Base-by-base conservation (phyloP, 2,113 vertebrate species). In the Chamaetylas fuelleborni region DNA sequence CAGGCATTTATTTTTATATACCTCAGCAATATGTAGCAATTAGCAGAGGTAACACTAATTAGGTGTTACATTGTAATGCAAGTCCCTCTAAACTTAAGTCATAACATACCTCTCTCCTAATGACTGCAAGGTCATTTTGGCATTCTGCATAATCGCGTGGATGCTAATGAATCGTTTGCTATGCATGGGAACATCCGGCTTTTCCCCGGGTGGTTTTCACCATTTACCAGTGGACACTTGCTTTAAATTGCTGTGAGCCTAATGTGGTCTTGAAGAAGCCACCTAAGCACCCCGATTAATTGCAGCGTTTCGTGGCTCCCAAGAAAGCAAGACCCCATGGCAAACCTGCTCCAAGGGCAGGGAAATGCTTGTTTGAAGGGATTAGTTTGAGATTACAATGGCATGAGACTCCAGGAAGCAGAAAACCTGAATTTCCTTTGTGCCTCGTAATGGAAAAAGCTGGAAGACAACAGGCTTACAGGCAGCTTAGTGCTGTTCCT, bases 31-130 rank as follows among this genome's bases (percentile, higher is more conserved):
- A 94, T 71, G 92, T 43, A 95, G 96, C 96, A 97, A 97, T 98
- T 98, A 98, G 97, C 53, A 95, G 93, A 97, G 94, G 90, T 89
- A 97, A 93, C 82, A 76, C 96, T 97, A 98, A 98, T 98, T 98
- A 98, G 97, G 96, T 95, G 97, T 97, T 97, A 98, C 97, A 97
- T 96, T 97, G 97, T 97, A 97, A 94, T 96, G 94, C 95, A 88
- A 96, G 96, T 96, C 95, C 95, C 94, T 94, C 96, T 96, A 97
- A 97, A 98, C 97, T 98, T 95, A 97, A 98, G 97, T 91, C 97
- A 90, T 92, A 97, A 97, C 93, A 95, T 19, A 97, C 96, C 93
- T 96, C 81, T 95, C 92, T 89, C 90, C 96, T 97, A 97, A 97
- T 95, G 96, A 97, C 90, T 95, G 92, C 96, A 96, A 98, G 98